Base-by-base conservation (phyloP, 2,888 invertebrate species). In the Seladonia tumulorum region DNA sequence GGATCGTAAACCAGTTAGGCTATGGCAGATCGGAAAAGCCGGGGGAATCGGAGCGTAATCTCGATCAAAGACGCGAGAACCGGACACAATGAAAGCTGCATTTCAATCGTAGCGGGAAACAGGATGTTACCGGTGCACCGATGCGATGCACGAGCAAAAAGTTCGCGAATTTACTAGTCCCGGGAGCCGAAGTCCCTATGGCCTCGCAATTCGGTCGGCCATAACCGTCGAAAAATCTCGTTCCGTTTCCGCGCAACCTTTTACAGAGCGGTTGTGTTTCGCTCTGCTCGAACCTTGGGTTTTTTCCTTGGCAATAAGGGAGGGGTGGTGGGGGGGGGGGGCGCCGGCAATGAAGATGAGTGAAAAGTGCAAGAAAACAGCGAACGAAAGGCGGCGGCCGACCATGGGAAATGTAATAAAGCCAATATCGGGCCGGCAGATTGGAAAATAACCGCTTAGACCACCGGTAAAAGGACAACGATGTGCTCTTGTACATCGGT, bases 361-460 rank as follows among this genome's bases (percentile, higher is more conserved):
- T 72, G 85, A 78, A 79, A 68, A 72, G 80, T 57, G 22, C 16
- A 8, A 53, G 68, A 42, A 76, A 72, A 60, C 66, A 39, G 42
- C 10, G 73, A 47, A 25, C 63, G 35, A 71, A n/a, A n/a, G 71
- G 73, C 76, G 39, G 68, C 53, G 63, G 72, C 47, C n/a, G 66
- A 75, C 80, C 25, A 79, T 70, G 85, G 79, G 4, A 86, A 91
- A 90, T 80, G 91, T 87, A 89, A 92, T 92, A 92, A 92, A 91
- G 87, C 90, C 86, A 85, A 90, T 87, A 91, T 91, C 89, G 90
- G 79, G 49, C 83, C 83, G 83, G 80, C 87, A 89, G 92, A 92
- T 92, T 91, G 91, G 91, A 91, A 91, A 92, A 89, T 91, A 89
- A 92, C 89, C 88, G 86, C 81, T 89, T 81, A 85, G 76, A 49